Evolutionary conservation across 2,888 invertebrate genomes (phyloP).

Genomic region (Parnassius smintheus): DNA sequence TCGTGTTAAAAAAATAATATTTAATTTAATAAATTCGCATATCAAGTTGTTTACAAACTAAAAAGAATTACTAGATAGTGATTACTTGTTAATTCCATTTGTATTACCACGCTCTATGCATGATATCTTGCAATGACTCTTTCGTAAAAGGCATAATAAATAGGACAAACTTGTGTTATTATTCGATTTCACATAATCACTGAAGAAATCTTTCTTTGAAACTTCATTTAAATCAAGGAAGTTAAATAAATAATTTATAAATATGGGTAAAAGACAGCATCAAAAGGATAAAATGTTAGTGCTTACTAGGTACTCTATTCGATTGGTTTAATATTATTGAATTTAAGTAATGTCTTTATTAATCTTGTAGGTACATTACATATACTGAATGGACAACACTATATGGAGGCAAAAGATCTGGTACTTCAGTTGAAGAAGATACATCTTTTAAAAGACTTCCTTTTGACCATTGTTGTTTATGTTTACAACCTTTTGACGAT

Average conservation of each 20-base stretch:
- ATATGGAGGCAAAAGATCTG: constrained; percentile 92
- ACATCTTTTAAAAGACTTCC: constrained; percentile 95
- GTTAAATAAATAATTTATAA: constrained; percentile 10
- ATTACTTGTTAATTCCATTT: too few species aligned
- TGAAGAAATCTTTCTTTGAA: too few species aligned
- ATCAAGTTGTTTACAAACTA: too few species aligned
- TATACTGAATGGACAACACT: constrained; percentile 94
- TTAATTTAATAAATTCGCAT: too few species aligned
- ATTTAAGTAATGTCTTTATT: constrained; percentile 17
- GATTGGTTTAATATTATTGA: constrained; percentile 28
- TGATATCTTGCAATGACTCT: too few species aligned
- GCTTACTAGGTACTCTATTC: constrained; percentile 23
- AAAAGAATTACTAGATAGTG: too few species aligned
- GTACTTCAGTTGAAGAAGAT: constrained; percentile 85
- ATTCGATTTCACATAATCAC: too few species aligned
- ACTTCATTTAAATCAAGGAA: too few species aligned
- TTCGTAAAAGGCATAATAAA: too few species aligned
- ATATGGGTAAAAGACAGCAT: constrained; percentile 96
- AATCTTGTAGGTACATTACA: constrained; percentile 86
- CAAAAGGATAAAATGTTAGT: constrained; percentile 96
- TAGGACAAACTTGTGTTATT: too few species aligned
- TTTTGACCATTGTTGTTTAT: constrained; percentile 95
- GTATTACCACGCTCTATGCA: too few species aligned
- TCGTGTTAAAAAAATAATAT: too few species aligned
- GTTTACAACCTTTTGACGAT: constrained; percentile 94